phyloP scores from a whole-genome alignment of 2,888 invertebrate species.

The Thymelicus sylvestris region DNA sequence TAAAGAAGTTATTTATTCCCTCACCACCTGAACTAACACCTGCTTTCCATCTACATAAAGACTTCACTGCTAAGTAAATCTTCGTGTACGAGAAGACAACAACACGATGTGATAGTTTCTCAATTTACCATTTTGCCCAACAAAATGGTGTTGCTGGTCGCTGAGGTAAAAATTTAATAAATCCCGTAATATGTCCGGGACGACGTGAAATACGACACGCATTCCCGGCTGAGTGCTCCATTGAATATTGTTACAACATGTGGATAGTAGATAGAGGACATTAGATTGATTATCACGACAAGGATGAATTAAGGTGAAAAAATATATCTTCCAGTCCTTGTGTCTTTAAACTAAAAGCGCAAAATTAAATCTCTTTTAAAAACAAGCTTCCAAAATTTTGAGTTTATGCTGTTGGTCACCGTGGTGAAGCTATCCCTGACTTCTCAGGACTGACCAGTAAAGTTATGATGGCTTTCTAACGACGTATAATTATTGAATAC shows the following conservation, averaged over 20 bases:
- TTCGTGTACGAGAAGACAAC: slow-evolving; percentile 6
- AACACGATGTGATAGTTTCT: slow-evolving; percentile 10
- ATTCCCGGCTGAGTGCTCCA: slow-evolving; percentile 25
- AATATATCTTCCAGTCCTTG: no score
- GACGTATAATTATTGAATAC: no score
- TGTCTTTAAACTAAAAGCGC: not conserved
- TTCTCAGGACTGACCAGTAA: no score
- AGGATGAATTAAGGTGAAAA: not conserved
- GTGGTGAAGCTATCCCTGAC: no score
- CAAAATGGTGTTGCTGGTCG: slow-evolving; percentile 20
- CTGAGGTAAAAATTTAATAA: slow-evolving; percentile 35
- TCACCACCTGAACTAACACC: no score
- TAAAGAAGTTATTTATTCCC: no score
- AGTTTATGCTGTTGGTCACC: no score
- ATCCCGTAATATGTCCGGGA: slow-evolving; percentile 25
- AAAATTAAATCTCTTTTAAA: not conserved
- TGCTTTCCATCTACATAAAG: not conserved
- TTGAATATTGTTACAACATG: slow-evolving; percentile 12
- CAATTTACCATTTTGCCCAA: slow-evolving; percentile 17
- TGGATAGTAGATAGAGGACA: not conserved
- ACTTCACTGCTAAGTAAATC: not conserved
- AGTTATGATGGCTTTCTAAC: no score
- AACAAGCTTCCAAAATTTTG: no score
- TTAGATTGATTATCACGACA: not conserved
- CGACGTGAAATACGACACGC: slow-evolving; percentile 23